phyloP scores from a whole-genome alignment of 2,888 invertebrate genomes.

The Physocephala rufipes region DNA sequence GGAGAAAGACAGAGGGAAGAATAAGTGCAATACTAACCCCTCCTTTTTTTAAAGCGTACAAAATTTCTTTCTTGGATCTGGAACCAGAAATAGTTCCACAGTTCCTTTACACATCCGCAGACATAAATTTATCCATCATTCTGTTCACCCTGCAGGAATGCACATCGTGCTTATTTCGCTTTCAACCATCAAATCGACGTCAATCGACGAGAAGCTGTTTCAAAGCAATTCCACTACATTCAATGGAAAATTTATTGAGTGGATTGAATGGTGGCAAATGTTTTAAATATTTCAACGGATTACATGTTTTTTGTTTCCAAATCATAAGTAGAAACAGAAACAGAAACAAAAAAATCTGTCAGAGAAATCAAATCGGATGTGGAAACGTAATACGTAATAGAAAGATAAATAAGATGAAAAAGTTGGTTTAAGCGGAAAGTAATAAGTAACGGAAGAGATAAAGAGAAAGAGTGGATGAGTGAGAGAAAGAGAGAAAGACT shows the following conservation, averaged over 20 bases:
- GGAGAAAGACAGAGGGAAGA: slow-evolving; percentile 7
- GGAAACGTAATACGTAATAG: slow-evolving; percentile 35
- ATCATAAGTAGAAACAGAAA: slow-evolving; percentile 1
- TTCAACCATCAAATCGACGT: too few relatives aligned
- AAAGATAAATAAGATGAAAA: too few relatives aligned
- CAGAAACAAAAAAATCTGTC: not conserved
- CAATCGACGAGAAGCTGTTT: not conserved
- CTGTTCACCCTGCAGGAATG: not conserved
- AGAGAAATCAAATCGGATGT: slow-evolving; percentile 58
- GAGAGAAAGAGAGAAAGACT: too few relatives aligned
- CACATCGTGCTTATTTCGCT: too few relatives aligned
- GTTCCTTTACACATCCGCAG: slow-evolving; percentile 13
- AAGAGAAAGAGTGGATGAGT: too few relatives aligned
- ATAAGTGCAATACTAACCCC: not conserved
- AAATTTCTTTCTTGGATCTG: slow-evolving; percentile 5
- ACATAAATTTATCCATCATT: slow-evolving; percentile 17
- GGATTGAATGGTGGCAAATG: too few relatives aligned
- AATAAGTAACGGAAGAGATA: too few relatives aligned
- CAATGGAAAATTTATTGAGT: not conserved
- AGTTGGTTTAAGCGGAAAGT: too few relatives aligned
- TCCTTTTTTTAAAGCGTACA: not conserved
- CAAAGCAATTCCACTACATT: not conserved
- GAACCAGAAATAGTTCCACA: not conserved
- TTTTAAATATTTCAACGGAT: slow-evolving; percentile 20
- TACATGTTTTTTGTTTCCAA: not conserved